These are phyloP conservation scores for Hoplias malabaricus DNA, from an alignment of 2,113 vertebrate genomes.

Conservation along the genomic window DNA sequence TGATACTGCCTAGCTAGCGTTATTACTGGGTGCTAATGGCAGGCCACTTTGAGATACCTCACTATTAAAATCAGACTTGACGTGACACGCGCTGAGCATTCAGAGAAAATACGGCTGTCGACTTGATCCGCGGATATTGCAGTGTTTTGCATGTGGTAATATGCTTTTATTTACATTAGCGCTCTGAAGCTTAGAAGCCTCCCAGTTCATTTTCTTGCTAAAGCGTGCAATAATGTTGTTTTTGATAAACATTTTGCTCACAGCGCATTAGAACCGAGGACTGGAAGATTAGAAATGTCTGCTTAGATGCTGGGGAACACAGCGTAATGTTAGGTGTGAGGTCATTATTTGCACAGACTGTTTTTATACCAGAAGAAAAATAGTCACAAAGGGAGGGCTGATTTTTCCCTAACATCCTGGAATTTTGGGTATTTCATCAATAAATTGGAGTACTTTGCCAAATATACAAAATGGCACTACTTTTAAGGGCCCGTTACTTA, in stretches of 20 bases:
- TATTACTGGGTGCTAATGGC: not conserved
- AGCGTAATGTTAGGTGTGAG: not conserved
- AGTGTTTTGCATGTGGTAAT: slow-evolving; percentile 1
- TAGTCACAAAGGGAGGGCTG: not conserved
- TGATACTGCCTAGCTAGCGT: slow-evolving; percentile 11
- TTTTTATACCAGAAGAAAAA: not conserved
- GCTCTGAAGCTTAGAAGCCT: slow-evolving; percentile 4
- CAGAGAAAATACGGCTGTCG: not conserved
- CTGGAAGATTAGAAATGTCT: not conserved
- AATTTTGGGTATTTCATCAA: not conserved
- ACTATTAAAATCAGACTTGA: slow-evolving; percentile 17
- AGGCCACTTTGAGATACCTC: not conserved
- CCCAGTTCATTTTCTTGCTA: not conserved
- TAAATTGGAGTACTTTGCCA: no score
- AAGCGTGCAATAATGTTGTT: not conserved
- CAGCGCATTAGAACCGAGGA: not conserved
- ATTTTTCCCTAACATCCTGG: not conserved
- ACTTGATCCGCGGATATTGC: not conserved
- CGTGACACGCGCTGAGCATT: not conserved
- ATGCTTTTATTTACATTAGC: slow-evolving; percentile 1
- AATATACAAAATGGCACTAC: no score
- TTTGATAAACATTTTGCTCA: not conserved
- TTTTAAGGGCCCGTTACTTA: no score
- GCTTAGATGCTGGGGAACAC: not conserved
- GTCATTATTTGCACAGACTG: not conserved